phyloP scores from a whole-genome alignment of 2,797 vertebrate genomes.

The Parauchenoglanis ngamensis region DNA sequence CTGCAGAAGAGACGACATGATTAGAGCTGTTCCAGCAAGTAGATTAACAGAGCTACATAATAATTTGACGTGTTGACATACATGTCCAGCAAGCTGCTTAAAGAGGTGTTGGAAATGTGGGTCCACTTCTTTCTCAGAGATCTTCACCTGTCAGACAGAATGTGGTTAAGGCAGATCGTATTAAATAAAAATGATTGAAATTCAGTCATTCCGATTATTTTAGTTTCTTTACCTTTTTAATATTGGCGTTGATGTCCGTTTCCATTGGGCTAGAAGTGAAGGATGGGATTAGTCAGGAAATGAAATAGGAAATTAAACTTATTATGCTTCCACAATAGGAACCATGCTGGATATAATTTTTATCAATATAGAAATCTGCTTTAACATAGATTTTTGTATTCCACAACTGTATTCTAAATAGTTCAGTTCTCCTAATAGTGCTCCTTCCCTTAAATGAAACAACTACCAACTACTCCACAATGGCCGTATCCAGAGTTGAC shows the following conservation, averaged over 20 bases:
- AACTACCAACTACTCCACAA: background rate
- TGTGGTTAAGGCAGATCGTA: background rate
- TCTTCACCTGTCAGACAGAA: constrained; percentile 66
- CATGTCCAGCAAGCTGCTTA: constrained; percentile 81
- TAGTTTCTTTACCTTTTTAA: constrained; percentile 80
- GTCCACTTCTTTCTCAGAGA: constrained; percentile 81
- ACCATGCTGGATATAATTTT: background rate
- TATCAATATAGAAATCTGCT: background rate
- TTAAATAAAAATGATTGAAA: background rate
- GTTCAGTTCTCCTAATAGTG: background rate
- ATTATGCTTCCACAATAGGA: no score
- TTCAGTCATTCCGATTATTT: background rate
- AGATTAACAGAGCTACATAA: background rate
- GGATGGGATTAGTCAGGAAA: constrained; percentile 1
- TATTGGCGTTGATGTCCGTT: constrained; percentile 75
- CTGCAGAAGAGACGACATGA: constrained; percentile 56
- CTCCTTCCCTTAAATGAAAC: background rate
- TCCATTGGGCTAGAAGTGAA: constrained; percentile 76
- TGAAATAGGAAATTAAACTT: background rate
- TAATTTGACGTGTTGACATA: constrained; percentile 65
- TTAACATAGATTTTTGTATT: background rate
- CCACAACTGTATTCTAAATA: background rate
- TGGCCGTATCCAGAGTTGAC: background rate
- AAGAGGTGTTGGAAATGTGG: constrained; percentile 84
- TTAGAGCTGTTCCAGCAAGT: background rate